phyloP scores from a whole-genome alignment of 2,888 invertebrate species.

The Coleophora flavipennella region DNA sequence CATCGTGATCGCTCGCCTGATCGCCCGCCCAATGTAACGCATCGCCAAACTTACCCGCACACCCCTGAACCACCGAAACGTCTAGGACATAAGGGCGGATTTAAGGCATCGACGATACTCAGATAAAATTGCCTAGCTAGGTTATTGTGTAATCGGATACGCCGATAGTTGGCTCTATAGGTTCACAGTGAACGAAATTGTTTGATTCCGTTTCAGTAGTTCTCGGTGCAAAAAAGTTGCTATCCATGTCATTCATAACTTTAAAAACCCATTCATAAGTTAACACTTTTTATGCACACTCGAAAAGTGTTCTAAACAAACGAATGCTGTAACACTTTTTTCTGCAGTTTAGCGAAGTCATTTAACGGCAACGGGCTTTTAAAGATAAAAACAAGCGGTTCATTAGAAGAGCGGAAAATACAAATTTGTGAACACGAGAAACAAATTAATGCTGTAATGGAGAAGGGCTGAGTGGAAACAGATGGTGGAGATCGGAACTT shows the following conservation, averaged over 20 bases:
- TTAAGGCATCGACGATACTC: slow-evolving; percentile 15
- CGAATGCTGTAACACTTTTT: too few species aligned
- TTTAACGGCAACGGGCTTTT: too few species aligned
- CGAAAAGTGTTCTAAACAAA: too few species aligned
- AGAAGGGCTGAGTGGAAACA: slow-evolving; percentile 51
- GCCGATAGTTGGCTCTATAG: slow-evolving; percentile 51
- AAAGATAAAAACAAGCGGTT: slow-evolving; percentile 25
- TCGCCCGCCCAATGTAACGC: slow-evolving; percentile 52
- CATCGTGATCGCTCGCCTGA: slow-evolving; percentile 67
- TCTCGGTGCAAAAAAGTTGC: slow-evolving; percentile 10
- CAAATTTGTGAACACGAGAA: slow-evolving; percentile 63
- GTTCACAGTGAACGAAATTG: slow-evolving; percentile 48
- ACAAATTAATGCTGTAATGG: slow-evolving; percentile 52
- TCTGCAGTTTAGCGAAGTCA: too few species aligned
- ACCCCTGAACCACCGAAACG: slow-evolving; percentile 24
- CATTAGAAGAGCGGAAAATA: slow-evolving; percentile 48
- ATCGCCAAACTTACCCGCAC: slow-evolving; percentile 31
- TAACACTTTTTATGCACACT: too few species aligned
- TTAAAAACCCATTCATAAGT: too few species aligned
- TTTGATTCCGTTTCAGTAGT: slow-evolving; percentile 46
- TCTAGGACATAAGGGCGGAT: slow-evolving; percentile 27
- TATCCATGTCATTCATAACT: slow-evolving; percentile 5
- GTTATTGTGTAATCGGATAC: slow-evolving; percentile 61
- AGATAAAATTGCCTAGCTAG: slow-evolving; percentile 33
- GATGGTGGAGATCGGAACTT: slow-evolving; percentile 23